A percentile compares a stretch with the other conserved stretches of the same genome.
Evolutionary conservation across 2,113 vertebrate species (phyloP).

Genomic region (Triplophysa rosa): DNA sequence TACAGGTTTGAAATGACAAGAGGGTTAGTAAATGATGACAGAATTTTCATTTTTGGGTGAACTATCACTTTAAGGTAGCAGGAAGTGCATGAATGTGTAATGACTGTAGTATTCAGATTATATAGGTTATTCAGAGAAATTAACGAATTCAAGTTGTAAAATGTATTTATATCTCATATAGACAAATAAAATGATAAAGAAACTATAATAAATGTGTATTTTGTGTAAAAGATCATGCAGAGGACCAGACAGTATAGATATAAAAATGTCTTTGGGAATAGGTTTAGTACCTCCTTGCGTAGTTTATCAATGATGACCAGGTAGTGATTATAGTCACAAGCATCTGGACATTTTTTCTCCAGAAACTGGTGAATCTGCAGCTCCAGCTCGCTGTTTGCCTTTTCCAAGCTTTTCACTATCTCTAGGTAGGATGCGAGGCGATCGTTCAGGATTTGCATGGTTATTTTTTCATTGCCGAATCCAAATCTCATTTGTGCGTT

Average conservation of each 20-base stretch:
- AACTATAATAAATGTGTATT: neutral
- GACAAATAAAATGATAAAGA: too few species aligned
- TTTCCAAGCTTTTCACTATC: conserved; percentile 74
- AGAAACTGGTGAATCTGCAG: conserved; percentile 75
- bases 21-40: too few species aligned
- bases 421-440: conserved; percentile 77
- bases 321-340: conserved; percentile 78
- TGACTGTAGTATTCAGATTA: too few species aligned
- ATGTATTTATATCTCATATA: too few species aligned
- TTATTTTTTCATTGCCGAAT: conserved; percentile 68
- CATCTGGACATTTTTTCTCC: conserved; percentile 73
- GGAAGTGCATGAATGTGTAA: too few species aligned
- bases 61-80: too few species aligned
- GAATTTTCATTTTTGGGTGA: too few species aligned
- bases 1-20: too few species aligned
- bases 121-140: too few species aligned
- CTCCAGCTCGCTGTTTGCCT: conserved; percentile 75
- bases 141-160: too few species aligned
- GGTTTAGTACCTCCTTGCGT: conserved; percentile 70
- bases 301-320: conserved; percentile 73
- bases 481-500: neutral
- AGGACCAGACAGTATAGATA: neutral
- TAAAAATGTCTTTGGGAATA: neutral
- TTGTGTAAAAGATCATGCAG: neutral
- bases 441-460: conserved; percentile 80